phyloP scores from a whole-genome alignment of 2,797 vertebrate species.

The Sarcoramphus papa region DNA sequence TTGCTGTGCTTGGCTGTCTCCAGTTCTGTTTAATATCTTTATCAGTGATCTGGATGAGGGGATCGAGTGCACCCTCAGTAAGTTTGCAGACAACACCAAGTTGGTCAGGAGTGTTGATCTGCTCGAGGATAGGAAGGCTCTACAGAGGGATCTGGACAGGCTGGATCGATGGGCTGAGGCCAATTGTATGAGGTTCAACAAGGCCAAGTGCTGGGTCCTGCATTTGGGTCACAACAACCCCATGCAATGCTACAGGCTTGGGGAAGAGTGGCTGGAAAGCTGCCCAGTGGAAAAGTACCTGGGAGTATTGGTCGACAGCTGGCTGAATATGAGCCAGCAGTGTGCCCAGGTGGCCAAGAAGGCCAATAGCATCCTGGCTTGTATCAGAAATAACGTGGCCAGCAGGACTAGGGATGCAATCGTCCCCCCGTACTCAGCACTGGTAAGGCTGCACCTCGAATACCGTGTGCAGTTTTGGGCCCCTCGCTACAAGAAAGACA shows the following conservation, averaged over 20 bases:
- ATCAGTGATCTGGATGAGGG: not conserved
- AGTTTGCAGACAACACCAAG: not conserved
- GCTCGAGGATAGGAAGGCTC: not conserved
- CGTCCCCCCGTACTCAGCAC: not conserved
- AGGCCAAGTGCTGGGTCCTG: accelerated
- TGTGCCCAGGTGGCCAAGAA: not conserved
- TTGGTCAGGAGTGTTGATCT: not conserved
- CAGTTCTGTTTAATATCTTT: not conserved
- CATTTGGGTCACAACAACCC: not conserved
- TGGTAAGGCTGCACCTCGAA: not conserved
- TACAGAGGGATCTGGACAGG: not conserved
- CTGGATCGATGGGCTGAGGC: not conserved
- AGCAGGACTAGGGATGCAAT: not conserved
- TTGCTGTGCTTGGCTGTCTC: not conserved
- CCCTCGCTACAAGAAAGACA: not conserved
- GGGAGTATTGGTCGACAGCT: accelerated
- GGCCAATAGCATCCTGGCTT: not conserved
- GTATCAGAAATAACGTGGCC: not conserved
- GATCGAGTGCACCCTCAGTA: not conserved
- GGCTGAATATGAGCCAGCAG: not conserved
- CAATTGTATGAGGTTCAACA: accelerated
- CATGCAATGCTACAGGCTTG: not conserved
- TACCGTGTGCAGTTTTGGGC: not conserved
- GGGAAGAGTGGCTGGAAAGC: not conserved
- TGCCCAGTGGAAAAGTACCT: not conserved